A percentile compares a stretch with the other conserved stretches of the same genome.
Evolutionary conservation across 2,113 vertebrate species (phyloP).

Genomic region (Panurus biarmicus): DNA sequence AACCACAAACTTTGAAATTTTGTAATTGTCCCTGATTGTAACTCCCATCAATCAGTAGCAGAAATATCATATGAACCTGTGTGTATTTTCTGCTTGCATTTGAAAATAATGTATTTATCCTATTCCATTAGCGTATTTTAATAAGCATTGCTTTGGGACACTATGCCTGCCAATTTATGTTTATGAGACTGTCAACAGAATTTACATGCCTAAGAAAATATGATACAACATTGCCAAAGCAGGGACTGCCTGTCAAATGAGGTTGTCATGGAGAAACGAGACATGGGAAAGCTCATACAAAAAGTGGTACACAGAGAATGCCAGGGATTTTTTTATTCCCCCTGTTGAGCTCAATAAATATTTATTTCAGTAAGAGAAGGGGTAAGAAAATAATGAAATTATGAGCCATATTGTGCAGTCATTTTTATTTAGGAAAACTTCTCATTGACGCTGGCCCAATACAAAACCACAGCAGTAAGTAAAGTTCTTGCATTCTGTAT

Average conservation of each 20-base stretch:
- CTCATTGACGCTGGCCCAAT: neutral
- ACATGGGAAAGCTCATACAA: slow-evolving; percentile 51
- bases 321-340: slow-evolving; percentile 26
- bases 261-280: slow-evolving; percentile 75
- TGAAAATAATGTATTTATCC: slow-evolving; percentile 74
- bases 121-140: slow-evolving; percentile 76
- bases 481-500: neutral
- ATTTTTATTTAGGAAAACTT: slow-evolving; percentile 16
- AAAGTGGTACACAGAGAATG: slow-evolving; percentile 1
- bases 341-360: slow-evolving; percentile 31
- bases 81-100: slow-evolving; percentile 40
- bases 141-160: slow-evolving; percentile 77
- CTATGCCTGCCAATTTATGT: slow-evolving; percentile 77
- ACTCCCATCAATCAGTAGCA: neutral
- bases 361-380: slow-evolving; percentile 18
- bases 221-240: slow-evolving; percentile 74
- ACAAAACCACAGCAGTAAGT: neutral
- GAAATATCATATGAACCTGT: slow-evolving; percentile 16
- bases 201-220: slow-evolving; percentile 80
- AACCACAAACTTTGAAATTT: neutral
- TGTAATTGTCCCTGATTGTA: neutral
- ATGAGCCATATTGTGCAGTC: neutral
- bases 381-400: slow-evolving; percentile 39
- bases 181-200: slow-evolving; percentile 80
- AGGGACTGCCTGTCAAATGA: slow-evolving; percentile 72